Evolutionary conservation across 2,888 invertebrate genomes (phyloP).

Genomic region (Leucophenga maculata): DNA sequence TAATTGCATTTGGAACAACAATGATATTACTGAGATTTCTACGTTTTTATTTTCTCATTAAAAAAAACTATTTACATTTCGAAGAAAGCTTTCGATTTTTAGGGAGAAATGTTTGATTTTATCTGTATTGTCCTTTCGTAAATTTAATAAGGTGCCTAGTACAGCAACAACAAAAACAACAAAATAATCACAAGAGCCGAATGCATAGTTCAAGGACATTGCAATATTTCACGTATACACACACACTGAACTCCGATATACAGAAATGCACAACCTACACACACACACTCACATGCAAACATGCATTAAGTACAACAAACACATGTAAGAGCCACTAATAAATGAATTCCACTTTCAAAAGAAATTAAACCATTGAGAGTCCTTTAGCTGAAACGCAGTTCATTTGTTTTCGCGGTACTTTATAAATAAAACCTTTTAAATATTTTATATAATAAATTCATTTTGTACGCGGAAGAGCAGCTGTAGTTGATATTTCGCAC

Average conservation of each 20-base stretch:
- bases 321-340: constrained; percentile 23
- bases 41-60: neutral
- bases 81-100: neutral
- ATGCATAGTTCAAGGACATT: constrained; percentile 68
- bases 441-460: no score
- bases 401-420: no score
- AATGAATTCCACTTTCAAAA: constrained; percentile 34
- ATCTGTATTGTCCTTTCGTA: neutral
- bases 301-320: constrained; percentile 26
- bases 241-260: constrained; percentile 39
- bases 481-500: no score
- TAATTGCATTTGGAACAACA: constrained; percentile 48
- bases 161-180: constrained; percentile 26
- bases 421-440: no score
- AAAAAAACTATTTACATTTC: constrained; percentile 44
- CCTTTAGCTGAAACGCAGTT: constrained; percentile 19
- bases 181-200: constrained; percentile 24
- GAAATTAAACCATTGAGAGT: constrained; percentile 51
- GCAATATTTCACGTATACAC: constrained; percentile 59
- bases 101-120: neutral
- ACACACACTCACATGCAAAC: constrained; percentile 27
- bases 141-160: constrained; percentile 13
- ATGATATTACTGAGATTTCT: constrained; percentile 15
- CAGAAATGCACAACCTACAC: constrained; percentile 1
- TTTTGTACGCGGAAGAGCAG: no score